These are phyloP conservation scores for Asarcornis scutulata DNA, from an alignment of 2,113 vertebrate species.

Conservation along the genomic window DNA sequence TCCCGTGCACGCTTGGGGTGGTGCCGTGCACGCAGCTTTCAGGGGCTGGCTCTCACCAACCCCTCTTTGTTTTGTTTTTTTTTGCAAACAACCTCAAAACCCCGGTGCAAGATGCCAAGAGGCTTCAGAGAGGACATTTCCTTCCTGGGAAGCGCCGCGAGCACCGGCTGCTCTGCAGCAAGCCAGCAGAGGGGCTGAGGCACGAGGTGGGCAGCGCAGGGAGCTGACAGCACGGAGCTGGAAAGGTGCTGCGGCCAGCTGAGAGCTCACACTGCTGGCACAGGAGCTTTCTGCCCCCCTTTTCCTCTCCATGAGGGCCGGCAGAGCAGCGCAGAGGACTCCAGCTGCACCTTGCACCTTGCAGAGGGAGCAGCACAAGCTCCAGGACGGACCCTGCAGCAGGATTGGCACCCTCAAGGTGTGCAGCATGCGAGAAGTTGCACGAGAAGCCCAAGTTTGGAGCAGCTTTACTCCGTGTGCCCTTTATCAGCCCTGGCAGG, in stretches of 20 bases:
- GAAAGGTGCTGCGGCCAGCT: not conserved
- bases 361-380: not conserved
- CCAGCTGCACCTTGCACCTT: not conserved
- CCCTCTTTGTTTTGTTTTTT: not conserved
- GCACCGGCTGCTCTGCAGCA: not conserved
- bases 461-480: not conserved
- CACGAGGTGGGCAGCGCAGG: not conserved
- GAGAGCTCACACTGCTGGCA: not conserved
- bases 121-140: not conserved
- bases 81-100: not conserved
- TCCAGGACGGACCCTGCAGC: too few species aligned
- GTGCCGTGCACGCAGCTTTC: not conserved
- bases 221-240: not conserved
- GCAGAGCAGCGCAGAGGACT: accelerated
- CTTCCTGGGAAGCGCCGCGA: accelerated
- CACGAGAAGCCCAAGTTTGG: not conserved
- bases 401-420: not conserved
- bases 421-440: not conserved
- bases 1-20: accelerated
- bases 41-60: not conserved
- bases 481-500: not conserved
- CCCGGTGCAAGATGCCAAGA: not conserved
- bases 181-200: not conserved
- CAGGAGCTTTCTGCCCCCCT: not conserved
- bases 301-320: not conserved